Evolutionary conservation across 2,888 invertebrate genomes (phyloP).

Genomic region (Drosophila phalerata): DNA sequence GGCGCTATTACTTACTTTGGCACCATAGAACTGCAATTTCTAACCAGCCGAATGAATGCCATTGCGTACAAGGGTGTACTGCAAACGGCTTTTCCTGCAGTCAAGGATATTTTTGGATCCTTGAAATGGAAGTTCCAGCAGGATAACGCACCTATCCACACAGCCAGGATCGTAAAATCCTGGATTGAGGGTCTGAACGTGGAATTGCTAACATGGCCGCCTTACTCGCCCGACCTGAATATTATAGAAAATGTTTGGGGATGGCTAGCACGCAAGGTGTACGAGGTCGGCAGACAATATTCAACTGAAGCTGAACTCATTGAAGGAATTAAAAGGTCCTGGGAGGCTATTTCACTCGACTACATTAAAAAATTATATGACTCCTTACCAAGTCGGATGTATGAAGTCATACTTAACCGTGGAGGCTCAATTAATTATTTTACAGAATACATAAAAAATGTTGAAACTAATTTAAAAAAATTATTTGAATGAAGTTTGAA

Average conservation of each 20-base stretch:
- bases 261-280: slow-evolving; percentile 7
- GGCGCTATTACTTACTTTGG: too few species aligned
- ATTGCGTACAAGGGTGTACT: slow-evolving; percentile 10
- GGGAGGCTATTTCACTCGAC: not conserved
- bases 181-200: not conserved
- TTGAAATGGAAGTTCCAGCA: slow-evolving; percentile 20
- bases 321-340: too few species aligned
- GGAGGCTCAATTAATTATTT: not conserved
- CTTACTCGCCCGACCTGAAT: not conserved
- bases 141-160: too few species aligned
- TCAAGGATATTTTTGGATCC: slow-evolving; percentile 8
- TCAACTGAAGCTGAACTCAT: slow-evolving; percentile 6
- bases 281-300: not conserved
- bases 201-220: not conserved
- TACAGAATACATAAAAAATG: slow-evolving; percentile 3
- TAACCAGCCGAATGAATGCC: slow-evolving; percentile 2
- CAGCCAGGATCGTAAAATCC: too few species aligned
- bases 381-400: not conserved
- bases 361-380: too few species aligned
- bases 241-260: too few species aligned
- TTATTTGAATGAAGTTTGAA: not conserved
- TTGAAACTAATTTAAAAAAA: slow-evolving; percentile 8
- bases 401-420: not conserved
- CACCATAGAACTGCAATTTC: not conserved
- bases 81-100: slow-evolving; percentile 6